Conservation (phyloP, 2,113 vertebrate genomes). For the Xenus cinereus region DNA sequence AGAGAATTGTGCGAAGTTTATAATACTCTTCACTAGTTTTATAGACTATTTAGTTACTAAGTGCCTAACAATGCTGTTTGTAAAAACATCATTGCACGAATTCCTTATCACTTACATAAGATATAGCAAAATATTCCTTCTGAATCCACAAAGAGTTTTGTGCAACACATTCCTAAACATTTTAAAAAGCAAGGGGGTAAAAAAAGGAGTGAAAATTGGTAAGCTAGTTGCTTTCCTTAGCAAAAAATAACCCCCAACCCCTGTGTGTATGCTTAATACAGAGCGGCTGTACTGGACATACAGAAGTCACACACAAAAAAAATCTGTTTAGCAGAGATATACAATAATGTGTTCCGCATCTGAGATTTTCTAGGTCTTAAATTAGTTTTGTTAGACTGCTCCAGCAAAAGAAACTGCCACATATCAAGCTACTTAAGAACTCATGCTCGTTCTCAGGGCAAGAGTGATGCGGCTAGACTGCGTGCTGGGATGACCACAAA, state of each 20-base stretch:
- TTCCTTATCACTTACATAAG: background rate
- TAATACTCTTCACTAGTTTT: background rate
- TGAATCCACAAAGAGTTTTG: background rate
- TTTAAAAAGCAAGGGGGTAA: background rate
- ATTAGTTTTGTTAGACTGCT: background rate
- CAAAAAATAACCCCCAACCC: background rate
- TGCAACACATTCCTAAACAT: background rate
- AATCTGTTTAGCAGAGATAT: accelerated
- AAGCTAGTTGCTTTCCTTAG: background rate
- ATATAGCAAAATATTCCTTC: background rate
- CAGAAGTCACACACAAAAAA: accelerated
- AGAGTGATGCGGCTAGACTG: accelerated
- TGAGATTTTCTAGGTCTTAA: background rate
- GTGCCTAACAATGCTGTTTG: background rate
- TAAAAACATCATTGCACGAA: background rate
- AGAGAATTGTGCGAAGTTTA: background rate
- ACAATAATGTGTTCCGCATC: background rate
- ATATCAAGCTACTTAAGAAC: background rate
- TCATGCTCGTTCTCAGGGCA: background rate
- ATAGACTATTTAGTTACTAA: background rate
- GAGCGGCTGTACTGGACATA: background rate
- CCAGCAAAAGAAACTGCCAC: background rate
- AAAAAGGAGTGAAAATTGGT: background rate
- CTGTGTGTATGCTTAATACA: background rate
- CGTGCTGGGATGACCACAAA: background rate